phyloP scores from a whole-genome alignment of 2,113 vertebrate species.

The Catharus fuscescens region DNA sequence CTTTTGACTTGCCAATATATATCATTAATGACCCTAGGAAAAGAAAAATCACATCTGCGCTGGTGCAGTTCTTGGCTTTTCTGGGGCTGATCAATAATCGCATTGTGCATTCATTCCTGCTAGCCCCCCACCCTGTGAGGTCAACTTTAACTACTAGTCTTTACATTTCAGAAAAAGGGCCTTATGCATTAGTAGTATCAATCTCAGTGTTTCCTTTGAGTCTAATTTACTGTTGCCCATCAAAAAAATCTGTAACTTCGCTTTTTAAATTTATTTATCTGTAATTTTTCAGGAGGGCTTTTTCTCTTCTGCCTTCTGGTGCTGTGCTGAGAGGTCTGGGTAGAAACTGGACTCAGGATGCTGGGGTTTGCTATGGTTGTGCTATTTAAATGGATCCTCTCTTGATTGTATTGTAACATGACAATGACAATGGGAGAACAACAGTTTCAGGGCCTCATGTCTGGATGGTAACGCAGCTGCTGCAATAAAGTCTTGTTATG shows the following conservation, averaged over 20 bases:
- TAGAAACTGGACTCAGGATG: background rate
- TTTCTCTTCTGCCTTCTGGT: background rate
- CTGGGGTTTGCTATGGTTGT: background rate
- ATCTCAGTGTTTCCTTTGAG: background rate
- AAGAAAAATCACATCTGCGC: background rate
- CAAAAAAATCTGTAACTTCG: background rate
- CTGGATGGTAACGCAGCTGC: background rate
- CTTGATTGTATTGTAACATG: constrained; percentile 28
- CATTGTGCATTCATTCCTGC: constrained; percentile 25
- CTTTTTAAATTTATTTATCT: background rate
- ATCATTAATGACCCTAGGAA: background rate
- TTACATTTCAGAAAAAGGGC: constrained; percentile 14
- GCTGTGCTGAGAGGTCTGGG: background rate
- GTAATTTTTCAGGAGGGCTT: background rate
- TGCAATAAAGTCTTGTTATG: background rate
- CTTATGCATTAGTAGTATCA: background rate
- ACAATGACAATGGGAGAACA: constrained; percentile 19
- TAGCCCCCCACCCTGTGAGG: background rate
- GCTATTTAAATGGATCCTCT: constrained; percentile 35
- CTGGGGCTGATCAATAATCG: constrained; percentile 45
- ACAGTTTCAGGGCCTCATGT: background rate
- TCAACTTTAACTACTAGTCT: constrained; percentile 35
- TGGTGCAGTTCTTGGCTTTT: constrained; percentile 8
- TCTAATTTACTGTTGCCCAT: background rate
- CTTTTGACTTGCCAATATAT: constrained; percentile 11